Base-by-base conservation (phyloP, 2,888 invertebrate genomes). In the Psylliodes chrysocephalus region DNA sequence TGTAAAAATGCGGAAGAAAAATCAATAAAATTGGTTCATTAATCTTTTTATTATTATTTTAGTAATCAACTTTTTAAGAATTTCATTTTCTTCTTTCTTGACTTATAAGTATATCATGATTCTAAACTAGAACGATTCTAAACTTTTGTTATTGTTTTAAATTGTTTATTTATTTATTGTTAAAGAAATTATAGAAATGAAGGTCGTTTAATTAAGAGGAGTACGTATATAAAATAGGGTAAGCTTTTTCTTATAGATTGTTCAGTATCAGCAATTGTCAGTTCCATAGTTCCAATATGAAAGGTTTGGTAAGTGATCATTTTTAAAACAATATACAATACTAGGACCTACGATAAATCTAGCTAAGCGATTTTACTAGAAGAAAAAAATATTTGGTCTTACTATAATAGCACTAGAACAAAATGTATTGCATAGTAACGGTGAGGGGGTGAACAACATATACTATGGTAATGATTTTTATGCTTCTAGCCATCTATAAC, bases 221-320 rank as follows among this genome's bases (percentile, higher is more conserved):
- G n/a, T n/a, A n/a, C 59, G 57, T 63, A 71, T 70, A 73, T 71
- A 71, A 66, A 67, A 63, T 46, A 47, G 71, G 71, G 71, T 69
- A 60, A 67, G 64, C 64, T 68, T 63, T 67, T 54, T 51, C 33
- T 19, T 4, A 18, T 52, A 49, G 59, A 55, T 59, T 62, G 49
- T 61, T 55, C 28, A 49, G 17, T 15, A 22, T 10, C 22, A 22
- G 6, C 19, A 44, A n/a, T 46, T 17, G 46, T 44, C 17, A 12
- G 44, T 44, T 10, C 7, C 1, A 22, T 15, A 17, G 14, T 25
- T 44, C 22, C n/a, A 49, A 25, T 25, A 59, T 59, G 59, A 59
- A 49, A 17, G n/a, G 49, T 51, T 59, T 38, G 59, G 59, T 59
- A 40, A 59, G 59, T 28, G 14, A 22, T 47, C 12, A 25, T 40